phyloP scores from a whole-genome alignment of 2,113 vertebrate species.

The Mirounga angustirostris region DNA sequence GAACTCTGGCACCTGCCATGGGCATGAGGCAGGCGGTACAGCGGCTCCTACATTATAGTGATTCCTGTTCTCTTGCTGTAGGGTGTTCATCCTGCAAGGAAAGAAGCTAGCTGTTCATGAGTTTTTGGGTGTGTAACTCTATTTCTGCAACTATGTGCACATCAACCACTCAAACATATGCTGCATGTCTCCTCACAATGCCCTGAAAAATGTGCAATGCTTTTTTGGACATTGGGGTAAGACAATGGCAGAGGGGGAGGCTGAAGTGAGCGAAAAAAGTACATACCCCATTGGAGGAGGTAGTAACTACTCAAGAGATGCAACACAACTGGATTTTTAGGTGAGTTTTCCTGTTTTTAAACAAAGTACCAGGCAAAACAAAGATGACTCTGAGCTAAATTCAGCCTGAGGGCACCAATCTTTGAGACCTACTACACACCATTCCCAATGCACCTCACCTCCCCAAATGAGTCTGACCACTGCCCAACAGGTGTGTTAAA shows the following conservation, averaged over 20 bases:
- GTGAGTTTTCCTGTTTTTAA: conserved; percentile 8
- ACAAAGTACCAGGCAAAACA: background rate
- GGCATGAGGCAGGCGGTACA: no score
- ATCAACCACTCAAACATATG: background rate
- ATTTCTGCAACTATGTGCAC: background rate
- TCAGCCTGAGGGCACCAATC: background rate
- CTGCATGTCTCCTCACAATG: background rate
- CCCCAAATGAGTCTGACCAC: background rate
- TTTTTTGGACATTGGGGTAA: background rate
- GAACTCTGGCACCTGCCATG: fast-evolving
- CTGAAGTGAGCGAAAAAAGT: background rate
- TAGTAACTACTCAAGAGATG: background rate
- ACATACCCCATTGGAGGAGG: fast-evolving
- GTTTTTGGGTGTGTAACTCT: background rate
- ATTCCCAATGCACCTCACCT: no score
- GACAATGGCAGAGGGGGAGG: background rate
- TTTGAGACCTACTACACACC: background rate
- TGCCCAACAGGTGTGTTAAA: background rate
- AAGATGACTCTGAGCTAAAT: background rate
- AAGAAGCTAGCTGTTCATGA: background rate
- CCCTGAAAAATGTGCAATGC: background rate
- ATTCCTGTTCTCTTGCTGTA: background rate
- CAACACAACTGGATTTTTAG: background rate
- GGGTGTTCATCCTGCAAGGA: fast-evolving
- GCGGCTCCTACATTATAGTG: background rate